Conservation (phyloP, 2,797 vertebrate genomes). For the Microcaecilia unicolor region DNA sequence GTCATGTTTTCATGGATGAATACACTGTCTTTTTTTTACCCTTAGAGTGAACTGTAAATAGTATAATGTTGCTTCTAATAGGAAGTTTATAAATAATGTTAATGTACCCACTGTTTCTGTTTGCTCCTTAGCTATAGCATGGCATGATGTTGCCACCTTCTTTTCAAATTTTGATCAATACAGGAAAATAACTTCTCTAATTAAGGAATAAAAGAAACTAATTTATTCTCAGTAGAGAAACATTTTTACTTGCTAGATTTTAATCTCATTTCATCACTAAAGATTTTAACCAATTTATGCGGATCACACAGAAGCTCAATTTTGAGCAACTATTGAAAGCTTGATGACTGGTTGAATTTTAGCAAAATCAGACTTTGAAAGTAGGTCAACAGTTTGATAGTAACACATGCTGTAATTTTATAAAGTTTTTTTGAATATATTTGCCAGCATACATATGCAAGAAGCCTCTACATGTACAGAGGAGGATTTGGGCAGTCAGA, state of each 20-base stretch:
- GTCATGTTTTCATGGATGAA: conserved; percentile 53
- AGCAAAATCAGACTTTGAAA: background rate
- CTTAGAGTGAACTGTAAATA: conserved; percentile 33
- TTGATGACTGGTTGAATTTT: background rate
- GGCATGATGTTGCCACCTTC: conserved; percentile 30
- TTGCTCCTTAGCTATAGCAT: conserved; percentile 16
- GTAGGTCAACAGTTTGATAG: background rate
- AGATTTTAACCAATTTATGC: conserved; percentile 11
- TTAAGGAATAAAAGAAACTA: conserved; percentile 26
- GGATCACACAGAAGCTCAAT: background rate
- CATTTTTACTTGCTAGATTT: conserved; percentile 1
- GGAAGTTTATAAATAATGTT: conserved; percentile 48
- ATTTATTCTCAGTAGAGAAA: conserved; percentile 12
- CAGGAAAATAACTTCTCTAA: conserved; percentile 21
- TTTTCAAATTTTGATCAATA: conserved; percentile 20
- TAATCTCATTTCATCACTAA: conserved; percentile 11
- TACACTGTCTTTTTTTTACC: conserved; percentile 30
- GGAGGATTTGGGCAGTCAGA: too few relatives aligned
- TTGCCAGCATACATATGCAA: too few relatives aligned
- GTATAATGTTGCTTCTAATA: conserved; percentile 24
- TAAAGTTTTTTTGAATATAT: too few relatives aligned
- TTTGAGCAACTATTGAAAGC: background rate
- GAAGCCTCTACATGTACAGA: too few relatives aligned
- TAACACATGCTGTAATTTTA: too few relatives aligned
- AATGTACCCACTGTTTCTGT: conserved; percentile 28